phyloP scores from a whole-genome alignment of 2,797 vertebrate genomes.

The Fistularia tabacaria region DNA sequence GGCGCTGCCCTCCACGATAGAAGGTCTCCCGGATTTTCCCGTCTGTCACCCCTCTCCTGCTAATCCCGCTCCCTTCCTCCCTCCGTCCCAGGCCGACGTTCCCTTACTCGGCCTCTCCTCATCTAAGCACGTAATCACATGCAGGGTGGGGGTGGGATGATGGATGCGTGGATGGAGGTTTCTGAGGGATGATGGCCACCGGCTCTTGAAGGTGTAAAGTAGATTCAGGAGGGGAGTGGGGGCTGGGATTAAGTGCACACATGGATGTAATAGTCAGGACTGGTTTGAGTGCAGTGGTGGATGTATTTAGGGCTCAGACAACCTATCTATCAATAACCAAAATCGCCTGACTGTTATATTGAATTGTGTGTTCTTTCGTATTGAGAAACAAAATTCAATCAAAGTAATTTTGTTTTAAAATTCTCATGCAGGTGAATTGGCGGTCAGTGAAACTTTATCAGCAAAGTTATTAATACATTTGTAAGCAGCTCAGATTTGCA shows the following conservation, averaged over 20 bases:
- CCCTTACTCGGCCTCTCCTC: conserved; percentile 32
- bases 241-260: conserved; percentile 14
- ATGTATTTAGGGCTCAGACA: background rate
- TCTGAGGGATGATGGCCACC: conserved; percentile 2
- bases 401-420: too few species aligned
- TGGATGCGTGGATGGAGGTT: conserved; percentile 3
- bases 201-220: conserved; percentile 31
- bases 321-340: too few species aligned
- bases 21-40: conserved; percentile 45
- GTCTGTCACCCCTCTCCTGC: conserved; percentile 61
- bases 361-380: too few species aligned
- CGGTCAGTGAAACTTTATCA: too few species aligned
- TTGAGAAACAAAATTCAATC: too few species aligned
- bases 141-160: conserved; percentile 26
- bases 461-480: too few species aligned
- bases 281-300: background rate
- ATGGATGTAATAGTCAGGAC: conserved; percentile 2
- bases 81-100: conserved; percentile 22
- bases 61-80: conserved; percentile 49
- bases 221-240: conserved; percentile 31
- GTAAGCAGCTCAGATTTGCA: too few species aligned
- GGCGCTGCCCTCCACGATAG: conserved; percentile 21
- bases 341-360: too few species aligned
- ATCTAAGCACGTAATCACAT: conserved; percentile 47
- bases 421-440: too few species aligned